Percentiles rank a stretch among this genome's conserved stretches.
phyloP scores from a whole-genome alignment of 35 echinoderm and acorn worm genomes.

The Nesometra sesokonis region DNA sequence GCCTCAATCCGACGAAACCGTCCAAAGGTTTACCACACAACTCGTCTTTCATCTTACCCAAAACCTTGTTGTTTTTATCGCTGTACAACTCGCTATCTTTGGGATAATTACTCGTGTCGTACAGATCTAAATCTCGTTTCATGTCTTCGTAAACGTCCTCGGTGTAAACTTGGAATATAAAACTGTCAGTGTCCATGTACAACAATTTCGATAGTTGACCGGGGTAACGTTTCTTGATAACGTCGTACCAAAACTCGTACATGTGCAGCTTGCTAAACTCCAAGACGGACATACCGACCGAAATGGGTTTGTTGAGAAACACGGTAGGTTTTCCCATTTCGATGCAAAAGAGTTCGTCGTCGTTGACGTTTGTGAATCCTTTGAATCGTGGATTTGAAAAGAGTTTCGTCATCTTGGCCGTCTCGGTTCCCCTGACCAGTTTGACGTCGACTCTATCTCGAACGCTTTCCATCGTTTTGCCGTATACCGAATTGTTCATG shows the following conservation, averaged over 20 bases:
- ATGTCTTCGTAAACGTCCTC: slow-evolving; percentile 36
- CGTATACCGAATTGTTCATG: slow-evolving; percentile 3
- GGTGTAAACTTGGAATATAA: too few species aligned
- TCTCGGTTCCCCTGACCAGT: not conserved
- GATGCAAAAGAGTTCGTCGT: not conserved
- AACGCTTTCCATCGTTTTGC: too few species aligned
- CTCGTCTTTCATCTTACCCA: slow-evolving; percentile 36
- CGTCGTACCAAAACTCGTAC: slow-evolving; percentile 18
- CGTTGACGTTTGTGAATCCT: not conserved
- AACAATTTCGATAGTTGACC: not conserved
- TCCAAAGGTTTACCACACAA: not conserved
- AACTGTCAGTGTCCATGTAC: too few species aligned
- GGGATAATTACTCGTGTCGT: slow-evolving; percentile 16
- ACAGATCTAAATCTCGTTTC: not conserved
- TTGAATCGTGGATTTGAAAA: not conserved
- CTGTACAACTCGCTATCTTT: not conserved
- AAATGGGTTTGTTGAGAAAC: slow-evolving; percentile 4
- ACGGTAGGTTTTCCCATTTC: not conserved
- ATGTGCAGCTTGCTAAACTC: slow-evolving; percentile 7
- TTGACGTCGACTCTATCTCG: slow-evolving; percentile 10
- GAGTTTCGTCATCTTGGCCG: not conserved
- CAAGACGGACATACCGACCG: slow-evolving; percentile 5
- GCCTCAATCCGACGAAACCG: slow-evolving; percentile 3
- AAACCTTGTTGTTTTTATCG: slow-evolving; percentile 21
- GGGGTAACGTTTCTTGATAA: not conserved